Percentiles rank a stretch among this genome's conserved stretches.
Evolutionary conservation across 2,797 vertebrate genomes (phyloP).

Genomic region (Artibeus jamaicensis): DNA sequence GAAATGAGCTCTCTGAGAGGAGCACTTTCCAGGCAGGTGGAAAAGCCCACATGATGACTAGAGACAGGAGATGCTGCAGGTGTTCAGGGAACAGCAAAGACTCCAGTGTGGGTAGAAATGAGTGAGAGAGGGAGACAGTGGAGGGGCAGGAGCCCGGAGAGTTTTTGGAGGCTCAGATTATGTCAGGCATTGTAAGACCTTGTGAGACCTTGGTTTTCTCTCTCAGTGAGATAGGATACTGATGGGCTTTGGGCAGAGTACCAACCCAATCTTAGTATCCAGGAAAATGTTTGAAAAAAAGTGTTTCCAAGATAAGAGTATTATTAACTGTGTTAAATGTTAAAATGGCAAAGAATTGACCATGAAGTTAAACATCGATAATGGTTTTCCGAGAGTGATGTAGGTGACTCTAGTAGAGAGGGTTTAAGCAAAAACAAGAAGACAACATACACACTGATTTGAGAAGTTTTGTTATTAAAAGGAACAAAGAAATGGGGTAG

Average conservation of each 20-base stretch:
- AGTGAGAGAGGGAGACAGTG: not conserved
- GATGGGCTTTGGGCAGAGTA: not conserved
- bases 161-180: not conserved
- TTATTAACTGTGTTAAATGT: not conserved
- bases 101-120: not conserved
- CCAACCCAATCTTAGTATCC: not conserved
- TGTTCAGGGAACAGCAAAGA: not conserved
- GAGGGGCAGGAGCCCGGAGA: not conserved
- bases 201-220: not conserved
- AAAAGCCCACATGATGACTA: not conserved
- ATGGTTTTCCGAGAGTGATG: not conserved
- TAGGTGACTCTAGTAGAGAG: not conserved
- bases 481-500: not conserved
- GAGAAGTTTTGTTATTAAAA: not conserved
- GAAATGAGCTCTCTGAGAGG: not conserved
- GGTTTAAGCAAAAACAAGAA: not conserved
- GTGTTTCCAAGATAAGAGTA: not conserved
- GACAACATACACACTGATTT: not conserved
- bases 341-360: not conserved
- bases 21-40: not conserved
- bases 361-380: not conserved
- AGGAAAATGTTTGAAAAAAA: not conserved
- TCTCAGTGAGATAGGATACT: not conserved
- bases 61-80: not conserved
- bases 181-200: not conserved